Percentiles rank a stretch among this genome's conserved stretches.
phyloP scores from a whole-genome alignment of 2,113 vertebrate species.

The Cyanoliseus patagonus region DNA sequence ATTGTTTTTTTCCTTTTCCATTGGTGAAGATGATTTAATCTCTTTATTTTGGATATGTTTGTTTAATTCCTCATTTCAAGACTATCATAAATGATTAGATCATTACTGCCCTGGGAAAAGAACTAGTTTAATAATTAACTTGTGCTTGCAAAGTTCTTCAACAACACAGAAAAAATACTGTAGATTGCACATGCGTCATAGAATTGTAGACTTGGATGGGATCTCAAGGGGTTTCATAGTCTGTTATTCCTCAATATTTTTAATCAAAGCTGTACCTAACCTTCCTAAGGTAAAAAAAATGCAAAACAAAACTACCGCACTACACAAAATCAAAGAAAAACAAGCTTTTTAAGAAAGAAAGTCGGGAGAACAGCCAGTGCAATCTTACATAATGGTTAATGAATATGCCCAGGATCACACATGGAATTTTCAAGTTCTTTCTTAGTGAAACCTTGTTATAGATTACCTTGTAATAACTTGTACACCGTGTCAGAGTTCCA shows the following conservation, averaged over 20 bases:
- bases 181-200: not conserved
- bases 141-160: not conserved
- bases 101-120: conserved; percentile 15
- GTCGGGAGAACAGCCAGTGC: not conserved
- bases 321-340: not conserved
- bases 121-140: conserved; percentile 41
- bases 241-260: not conserved
- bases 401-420: not conserved
- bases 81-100: conserved; percentile 19
- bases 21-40: not conserved
- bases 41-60: conserved; percentile 35
- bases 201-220: not conserved
- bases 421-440: not conserved
- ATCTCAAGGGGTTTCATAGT: not conserved
- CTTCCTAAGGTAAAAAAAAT: not conserved
- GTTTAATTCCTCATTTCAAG: conserved; percentile 23
- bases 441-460: not conserved
- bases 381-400: not conserved
- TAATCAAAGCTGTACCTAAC: not conserved
- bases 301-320: not conserved
- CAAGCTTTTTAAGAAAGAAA: not conserved
- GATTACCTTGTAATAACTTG: not conserved
- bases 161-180: not conserved
- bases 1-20: conserved; percentile 28
- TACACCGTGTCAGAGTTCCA: not conserved